These are phyloP conservation scores for Geodia barretti DNA, from an alignment of 37 sponge, comb jelly and placozoan species.

Conservation along the genomic window DNA sequence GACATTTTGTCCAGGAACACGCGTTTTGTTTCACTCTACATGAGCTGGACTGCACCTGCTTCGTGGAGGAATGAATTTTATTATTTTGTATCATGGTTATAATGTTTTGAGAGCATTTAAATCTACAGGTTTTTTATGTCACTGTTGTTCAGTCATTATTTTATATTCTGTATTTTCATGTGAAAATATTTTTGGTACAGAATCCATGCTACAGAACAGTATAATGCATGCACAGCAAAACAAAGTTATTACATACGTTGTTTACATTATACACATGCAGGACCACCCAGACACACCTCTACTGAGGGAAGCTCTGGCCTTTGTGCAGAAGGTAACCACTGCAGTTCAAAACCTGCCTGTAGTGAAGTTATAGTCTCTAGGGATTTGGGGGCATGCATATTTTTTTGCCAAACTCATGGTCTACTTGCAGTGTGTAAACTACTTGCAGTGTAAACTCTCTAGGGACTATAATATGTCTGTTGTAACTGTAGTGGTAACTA, in stretches of 20 bases:
- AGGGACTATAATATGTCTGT: background rate
- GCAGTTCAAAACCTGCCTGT: no score
- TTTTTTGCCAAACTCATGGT: no score
- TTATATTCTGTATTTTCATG: background rate
- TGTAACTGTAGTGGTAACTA: background rate
- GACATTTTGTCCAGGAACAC: background rate
- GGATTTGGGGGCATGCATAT: no score
- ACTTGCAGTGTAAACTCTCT: background rate
- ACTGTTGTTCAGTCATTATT: background rate
- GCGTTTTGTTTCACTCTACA: background rate
- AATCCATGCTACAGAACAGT: no score
- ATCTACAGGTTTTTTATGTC: background rate
- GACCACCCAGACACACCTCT: constrained; percentile 57
- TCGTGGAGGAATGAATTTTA: background rate
- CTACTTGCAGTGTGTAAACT: no score
- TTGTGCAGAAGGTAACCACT: constrained; percentile 79
- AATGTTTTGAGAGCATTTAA: background rate
- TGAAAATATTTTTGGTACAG: background rate
- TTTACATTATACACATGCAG: constrained; percentile 28
- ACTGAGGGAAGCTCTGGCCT: constrained; percentile 60
- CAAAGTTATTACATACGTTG: no score
- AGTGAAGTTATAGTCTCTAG: no score
- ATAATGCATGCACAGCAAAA: no score
- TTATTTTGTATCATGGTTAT: no score
- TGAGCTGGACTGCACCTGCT: background rate